phyloP scores from a whole-genome alignment of 2,113 vertebrate genomes.

The Hydrochoerus hydrochaeris region DNA sequence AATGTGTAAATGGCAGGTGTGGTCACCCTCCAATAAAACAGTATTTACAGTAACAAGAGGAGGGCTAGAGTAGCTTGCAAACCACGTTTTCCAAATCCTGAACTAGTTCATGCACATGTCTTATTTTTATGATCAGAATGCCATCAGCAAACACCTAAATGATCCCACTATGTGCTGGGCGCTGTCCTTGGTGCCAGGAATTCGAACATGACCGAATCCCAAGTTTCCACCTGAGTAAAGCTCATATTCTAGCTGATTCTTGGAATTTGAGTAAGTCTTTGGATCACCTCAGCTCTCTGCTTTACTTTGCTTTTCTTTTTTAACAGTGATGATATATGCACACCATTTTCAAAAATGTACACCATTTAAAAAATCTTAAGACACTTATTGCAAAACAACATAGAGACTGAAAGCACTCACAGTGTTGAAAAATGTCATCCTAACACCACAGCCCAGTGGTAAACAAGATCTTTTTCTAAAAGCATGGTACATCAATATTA shows the following conservation, averaged over 20 bases:
- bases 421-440: neutral
- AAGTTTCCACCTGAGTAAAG: neutral
- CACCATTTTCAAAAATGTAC: neutral
- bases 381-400: neutral
- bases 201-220: neutral
- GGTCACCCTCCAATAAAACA: neutral
- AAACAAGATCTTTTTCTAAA: neutral
- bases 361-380: neutral
- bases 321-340: neutral
- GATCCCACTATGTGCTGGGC: accelerated
- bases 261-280: neutral
- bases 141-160: neutral
- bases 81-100: neutral
- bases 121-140: neutral
- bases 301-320: neutral
- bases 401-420: neutral
- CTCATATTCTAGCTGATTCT: neutral
- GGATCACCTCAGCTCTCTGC: neutral
- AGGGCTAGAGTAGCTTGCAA: neutral
- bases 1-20: neutral
- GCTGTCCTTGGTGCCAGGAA: neutral
- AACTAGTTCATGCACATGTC: neutral
- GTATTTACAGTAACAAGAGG: neutral
- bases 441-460: neutral
- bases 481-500: neutral